A percentile compares a stretch with the other conserved stretches of the same genome.
phyloP scores from a whole-genome alignment of 2,113 vertebrate genomes.

The Nothoprocta pentlandii region DNA sequence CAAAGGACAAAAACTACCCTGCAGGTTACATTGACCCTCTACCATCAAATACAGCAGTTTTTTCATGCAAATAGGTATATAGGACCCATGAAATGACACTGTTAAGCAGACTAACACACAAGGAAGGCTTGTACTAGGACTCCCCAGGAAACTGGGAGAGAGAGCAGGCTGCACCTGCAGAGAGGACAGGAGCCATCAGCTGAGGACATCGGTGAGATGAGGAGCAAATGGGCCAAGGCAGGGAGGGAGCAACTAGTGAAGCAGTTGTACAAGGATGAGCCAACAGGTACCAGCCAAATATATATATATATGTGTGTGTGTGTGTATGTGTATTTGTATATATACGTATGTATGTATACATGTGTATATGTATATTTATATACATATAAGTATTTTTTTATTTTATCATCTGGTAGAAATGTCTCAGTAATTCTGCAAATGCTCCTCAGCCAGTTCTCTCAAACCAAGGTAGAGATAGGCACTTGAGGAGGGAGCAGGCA shows the following conservation, averaged over 20 bases:
- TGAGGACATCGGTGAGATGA: fast-evolving
- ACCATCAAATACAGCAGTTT: background rate
- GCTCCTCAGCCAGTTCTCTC: background rate
- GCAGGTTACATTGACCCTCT: background rate
- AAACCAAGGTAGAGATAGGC: background rate
- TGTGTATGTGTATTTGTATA: too few species aligned
- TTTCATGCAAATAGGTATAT: background rate
- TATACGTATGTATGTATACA: too few species aligned
- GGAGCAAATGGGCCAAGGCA: fast-evolving
- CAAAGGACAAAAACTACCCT: background rate
- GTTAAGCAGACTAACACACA: background rate
- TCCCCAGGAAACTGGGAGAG: background rate
- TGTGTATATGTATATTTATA: too few species aligned
- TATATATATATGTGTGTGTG: too few species aligned
- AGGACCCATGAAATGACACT: background rate
- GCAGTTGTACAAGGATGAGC: background rate
- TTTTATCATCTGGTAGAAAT: background rate
- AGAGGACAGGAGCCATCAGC: too few species aligned
- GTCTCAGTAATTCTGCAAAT: background rate
- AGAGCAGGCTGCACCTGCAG: background rate
- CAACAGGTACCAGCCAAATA: background rate
- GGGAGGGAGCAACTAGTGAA: background rate
- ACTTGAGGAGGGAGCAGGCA: background rate
- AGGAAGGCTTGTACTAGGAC: background rate
- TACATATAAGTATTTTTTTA: background rate